Conservation (phyloP, 1,140 invertebrate genomes). For the Drosophila simulans region DNA sequence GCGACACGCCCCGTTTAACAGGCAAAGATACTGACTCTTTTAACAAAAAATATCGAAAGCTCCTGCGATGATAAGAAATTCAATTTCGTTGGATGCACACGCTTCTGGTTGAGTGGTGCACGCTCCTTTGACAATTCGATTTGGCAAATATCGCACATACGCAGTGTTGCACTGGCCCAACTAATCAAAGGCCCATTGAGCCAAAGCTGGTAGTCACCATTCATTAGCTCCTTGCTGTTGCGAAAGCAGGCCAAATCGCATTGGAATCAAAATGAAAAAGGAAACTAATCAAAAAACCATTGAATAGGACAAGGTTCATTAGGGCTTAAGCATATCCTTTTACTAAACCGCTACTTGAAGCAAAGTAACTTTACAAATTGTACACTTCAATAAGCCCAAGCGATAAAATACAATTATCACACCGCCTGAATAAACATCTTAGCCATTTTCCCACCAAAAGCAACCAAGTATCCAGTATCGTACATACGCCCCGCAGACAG, state of each 20-base stretch:
- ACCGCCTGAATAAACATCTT: too few species aligned
- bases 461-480: conserved; percentile 2
- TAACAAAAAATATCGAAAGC: conserved; percentile 11
- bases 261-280: neutral
- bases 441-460: neutral
- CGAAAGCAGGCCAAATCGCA: neutral
- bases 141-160: conserved; percentile 52
- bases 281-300: conserved; percentile 1
- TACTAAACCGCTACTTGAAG: too few species aligned
- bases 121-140: conserved; percentile 48
- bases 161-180: conserved; percentile 10
- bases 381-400: too few species aligned
- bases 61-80: conserved; percentile 67
- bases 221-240: conserved; percentile 5
- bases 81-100: conserved; percentile 55
- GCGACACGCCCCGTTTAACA: conserved; percentile 46
- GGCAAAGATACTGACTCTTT: conserved; percentile 6
- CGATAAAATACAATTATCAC: too few species aligned
- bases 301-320: neutral
- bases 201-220: conserved; percentile 5
- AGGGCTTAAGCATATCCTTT: neutral
- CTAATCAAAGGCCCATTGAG: conserved; percentile 8
- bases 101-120: conserved; percentile 24
- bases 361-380: too few species aligned
- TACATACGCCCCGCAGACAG: conserved; percentile 20